Evolutionary conservation across 1,140 invertebrate genomes (phyloP).

Genomic region (Zeugodacus cucurbitae): DNA sequence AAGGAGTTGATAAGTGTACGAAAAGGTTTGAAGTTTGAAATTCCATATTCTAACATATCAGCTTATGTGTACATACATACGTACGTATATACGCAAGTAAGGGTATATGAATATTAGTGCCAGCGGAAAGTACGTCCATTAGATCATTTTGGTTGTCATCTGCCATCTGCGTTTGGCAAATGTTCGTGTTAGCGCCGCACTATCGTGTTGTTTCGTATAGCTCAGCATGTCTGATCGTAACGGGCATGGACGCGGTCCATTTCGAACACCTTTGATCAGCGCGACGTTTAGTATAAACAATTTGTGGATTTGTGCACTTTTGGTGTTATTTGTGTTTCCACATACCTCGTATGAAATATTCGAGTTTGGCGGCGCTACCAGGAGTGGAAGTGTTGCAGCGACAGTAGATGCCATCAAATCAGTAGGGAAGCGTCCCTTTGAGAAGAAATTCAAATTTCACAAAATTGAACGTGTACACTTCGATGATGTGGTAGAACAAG

Average conservation of each 20-base stretch:
- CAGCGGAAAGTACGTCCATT: not conserved
- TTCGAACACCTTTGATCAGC: not conserved
- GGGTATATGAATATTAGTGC: not conserved
- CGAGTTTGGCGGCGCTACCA: slow-evolving; percentile 30
- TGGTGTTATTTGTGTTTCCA: slow-evolving; percentile 37
- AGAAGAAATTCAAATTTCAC: slow-evolving; percentile 55
- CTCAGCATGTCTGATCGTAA: not conserved
- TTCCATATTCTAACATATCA: not conserved
- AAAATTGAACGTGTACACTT: slow-evolving; percentile 52
- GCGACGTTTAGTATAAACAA: not conserved
- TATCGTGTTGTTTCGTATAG: not conserved
- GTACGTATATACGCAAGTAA: not conserved
- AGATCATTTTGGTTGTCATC: not conserved
- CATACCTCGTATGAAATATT: slow-evolving; percentile 43
- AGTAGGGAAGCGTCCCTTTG: slow-evolving; percentile 41
- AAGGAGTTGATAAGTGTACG: not conserved
- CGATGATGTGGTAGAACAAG: slow-evolving; percentile 41
- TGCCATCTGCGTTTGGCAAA: not conserved
- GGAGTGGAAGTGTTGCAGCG: not conserved
- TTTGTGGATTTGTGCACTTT: not conserved
- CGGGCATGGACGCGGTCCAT: not conserved
- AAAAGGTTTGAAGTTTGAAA: not conserved
- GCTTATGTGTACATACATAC: not conserved
- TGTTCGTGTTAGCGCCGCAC: not conserved
- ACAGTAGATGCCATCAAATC: not conserved